These are phyloP conservation scores for Carlito syrichta DNA, from an alignment of 2,113 vertebrate genomes.

Conservation along the genomic window DNA sequence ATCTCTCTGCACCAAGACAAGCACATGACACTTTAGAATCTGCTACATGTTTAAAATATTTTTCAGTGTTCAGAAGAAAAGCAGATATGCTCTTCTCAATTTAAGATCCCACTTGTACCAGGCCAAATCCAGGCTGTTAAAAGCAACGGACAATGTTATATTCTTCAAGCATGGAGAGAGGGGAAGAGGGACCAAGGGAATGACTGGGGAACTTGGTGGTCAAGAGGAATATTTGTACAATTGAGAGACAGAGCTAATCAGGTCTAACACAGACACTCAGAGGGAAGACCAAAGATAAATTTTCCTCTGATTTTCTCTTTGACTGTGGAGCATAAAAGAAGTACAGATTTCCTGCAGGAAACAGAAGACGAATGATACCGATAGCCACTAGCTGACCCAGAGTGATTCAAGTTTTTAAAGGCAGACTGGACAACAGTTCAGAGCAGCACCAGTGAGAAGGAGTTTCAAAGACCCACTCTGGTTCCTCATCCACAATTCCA, in stretches of 20 bases:
- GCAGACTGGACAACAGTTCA: neutral
- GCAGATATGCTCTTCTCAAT: neutral
- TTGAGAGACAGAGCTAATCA: neutral
- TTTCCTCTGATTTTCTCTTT: conserved; percentile 14
- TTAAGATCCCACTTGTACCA: conserved; percentile 2
- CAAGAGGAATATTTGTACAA: neutral
- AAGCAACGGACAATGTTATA: neutral
- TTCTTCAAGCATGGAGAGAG: neutral
- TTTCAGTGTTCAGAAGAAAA: conserved; percentile 37
- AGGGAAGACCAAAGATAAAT: neutral
- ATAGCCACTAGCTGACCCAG: neutral
- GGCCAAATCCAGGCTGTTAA: neutral
- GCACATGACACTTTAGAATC: neutral
- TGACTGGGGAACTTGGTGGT: neutral
- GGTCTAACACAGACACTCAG: conserved; percentile 8
- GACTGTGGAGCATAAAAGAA: neutral
- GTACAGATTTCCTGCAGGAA: conserved; percentile 58
- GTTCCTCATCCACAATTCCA: neutral
- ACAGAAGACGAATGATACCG: conserved; percentile 13
- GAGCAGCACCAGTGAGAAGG: neutral
- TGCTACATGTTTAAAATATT: neutral
- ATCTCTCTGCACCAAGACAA: neutral
- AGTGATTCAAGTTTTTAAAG: neutral
- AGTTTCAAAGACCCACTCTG: neutral
- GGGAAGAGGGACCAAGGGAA: neutral